Evolutionary conservation across 2,888 invertebrate species (phyloP).

Genomic region (Dioctria linearis): DNA sequence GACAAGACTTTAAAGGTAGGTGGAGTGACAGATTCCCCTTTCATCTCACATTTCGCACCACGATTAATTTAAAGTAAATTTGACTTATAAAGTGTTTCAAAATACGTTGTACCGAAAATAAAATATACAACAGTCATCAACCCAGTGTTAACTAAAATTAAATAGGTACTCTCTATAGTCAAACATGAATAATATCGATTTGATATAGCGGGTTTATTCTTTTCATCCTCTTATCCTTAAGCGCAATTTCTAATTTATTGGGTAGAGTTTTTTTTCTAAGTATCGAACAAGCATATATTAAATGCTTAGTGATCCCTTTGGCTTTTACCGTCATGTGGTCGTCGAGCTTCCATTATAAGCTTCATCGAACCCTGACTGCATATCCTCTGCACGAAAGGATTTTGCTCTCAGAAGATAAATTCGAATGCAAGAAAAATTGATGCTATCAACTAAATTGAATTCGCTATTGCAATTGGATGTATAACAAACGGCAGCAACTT

Average conservation of each 20-base stretch:
- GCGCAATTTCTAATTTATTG: slow-evolving; percentile 13
- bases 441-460: slow-evolving; percentile 70
- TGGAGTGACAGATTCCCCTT: no score
- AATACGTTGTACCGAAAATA: no score
- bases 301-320: neutral
- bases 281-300: slow-evolving; percentile 18
- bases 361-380: neutral
- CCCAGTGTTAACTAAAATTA: no score
- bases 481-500: slow-evolving; percentile 55
- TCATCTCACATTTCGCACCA: no score
- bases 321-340: neutral
- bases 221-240: no score
- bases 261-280: slow-evolving; percentile 14
- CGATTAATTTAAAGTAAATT: no score
- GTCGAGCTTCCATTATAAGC: slow-evolving; percentile 24
- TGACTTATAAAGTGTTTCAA: no score
- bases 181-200: no score
- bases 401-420: slow-evolving; percentile 36
- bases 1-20: no score
- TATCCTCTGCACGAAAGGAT: neutral
- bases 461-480: slow-evolving; percentile 66
- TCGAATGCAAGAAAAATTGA: slow-evolving; percentile 61
- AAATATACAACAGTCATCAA: no score
- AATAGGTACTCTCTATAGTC: no score
- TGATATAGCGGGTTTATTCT: no score